Evolutionary conservation across 2,888 invertebrate species (phyloP).

Genomic region (Zhuqinia jingwanae): DNA sequence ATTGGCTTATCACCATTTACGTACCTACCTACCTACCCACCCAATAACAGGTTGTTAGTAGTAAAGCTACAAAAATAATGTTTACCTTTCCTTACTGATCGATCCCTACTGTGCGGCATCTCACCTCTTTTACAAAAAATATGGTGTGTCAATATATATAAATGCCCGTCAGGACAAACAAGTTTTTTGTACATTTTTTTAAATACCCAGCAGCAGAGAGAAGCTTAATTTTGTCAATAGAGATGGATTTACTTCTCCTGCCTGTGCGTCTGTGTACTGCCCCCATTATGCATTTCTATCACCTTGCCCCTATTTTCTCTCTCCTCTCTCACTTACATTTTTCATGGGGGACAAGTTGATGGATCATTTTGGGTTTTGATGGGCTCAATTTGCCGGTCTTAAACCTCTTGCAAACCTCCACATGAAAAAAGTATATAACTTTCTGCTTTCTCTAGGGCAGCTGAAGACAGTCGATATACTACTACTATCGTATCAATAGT

Average conservation of each 20-base stretch:
- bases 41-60: no score
- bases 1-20: no score
- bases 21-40: no score
- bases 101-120: no score
- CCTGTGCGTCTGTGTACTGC: not conserved
- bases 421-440: not conserved
- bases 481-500: no score
- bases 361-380: constrained; percentile 59
- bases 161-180: constrained; percentile 26
- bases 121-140: no score
- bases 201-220: no score
- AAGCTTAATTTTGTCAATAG: not conserved
- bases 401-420: constrained; percentile 42
- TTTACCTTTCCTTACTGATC: no score
- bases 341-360: constrained; percentile 58
- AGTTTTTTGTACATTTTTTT: not conserved
- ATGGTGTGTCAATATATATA: constrained; percentile 30
- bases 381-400: constrained; percentile 50
- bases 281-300: not conserved
- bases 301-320: not conserved
- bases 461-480: no score
- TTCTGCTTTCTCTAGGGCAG: not conserved
- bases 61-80: no score
- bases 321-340: constrained; percentile 8
- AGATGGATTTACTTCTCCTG: not conserved